Evolutionary conservation across 2,113 vertebrate species (phyloP), one percentile per base, ranked within the genome.

Genomic region (Eurypyga helias): DNA sequence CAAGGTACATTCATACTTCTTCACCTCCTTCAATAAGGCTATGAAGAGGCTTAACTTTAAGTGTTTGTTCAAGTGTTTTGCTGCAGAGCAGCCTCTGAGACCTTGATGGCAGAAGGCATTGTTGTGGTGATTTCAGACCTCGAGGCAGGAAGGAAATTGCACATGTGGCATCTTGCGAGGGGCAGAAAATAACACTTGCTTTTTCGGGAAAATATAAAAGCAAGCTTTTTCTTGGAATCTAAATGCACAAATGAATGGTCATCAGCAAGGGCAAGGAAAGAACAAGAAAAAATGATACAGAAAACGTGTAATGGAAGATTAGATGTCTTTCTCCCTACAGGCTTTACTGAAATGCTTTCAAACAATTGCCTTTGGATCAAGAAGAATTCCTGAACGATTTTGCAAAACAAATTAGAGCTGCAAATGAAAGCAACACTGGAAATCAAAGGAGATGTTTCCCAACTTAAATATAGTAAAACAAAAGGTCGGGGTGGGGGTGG

Each of bases 331-430:
- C 45, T 65, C n/a, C 36, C 55, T 83, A 48, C 18, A 54, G 24
- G 33, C n/a, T 57, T 52, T 31, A 72, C 46, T 91, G 52, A 79
- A 90, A 87, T 10, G 8, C 43, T 80, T 95, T 95, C 65, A 38
- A 96, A 95, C 77, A 90, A 71, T 76, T 51, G 66, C 52, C 76
- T 84, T 77, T 66, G 54, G 45, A 89, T 87, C 70, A 46, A 73
- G 31, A 34, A 55, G 80, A 97, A 91, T 78, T 95, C 83, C 84
- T 69, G 77, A 73, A 61, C 45, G 64, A 91, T 89, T 96, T 91
- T 95, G 36, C 80, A 84, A 95, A 86, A 93, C 29, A 36, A 95
- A 97, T 89, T 45, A 34, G 69, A 93, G n/a, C 13, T 87, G 93
- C 94, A 93, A 96, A 93, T 25, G 51, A 92, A 97, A 95, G 52